These are phyloP conservation scores for Chironomus riparius DNA, from an alignment of 2,888 invertebrate genomes.

Conservation along the genomic window DNA sequence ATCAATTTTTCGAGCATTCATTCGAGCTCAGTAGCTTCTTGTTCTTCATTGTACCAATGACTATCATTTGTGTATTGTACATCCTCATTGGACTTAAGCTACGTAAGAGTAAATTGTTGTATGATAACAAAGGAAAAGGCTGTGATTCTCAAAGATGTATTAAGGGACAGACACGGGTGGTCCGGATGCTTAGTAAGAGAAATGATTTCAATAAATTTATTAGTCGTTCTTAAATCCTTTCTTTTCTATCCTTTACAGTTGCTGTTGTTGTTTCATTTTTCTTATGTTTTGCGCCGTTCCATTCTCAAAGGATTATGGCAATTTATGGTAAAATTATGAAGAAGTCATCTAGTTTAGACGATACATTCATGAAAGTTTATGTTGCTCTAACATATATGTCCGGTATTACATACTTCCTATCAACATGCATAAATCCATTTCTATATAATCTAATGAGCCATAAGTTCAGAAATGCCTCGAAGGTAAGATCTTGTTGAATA, in stretches of 20 bases:
- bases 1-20: slow-evolving; percentile 51
- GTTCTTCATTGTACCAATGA: slow-evolving; percentile 82
- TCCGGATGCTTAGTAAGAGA: slow-evolving; percentile 70
- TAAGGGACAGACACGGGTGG: slow-evolving; percentile 53
- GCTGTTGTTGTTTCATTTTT: slow-evolving; percentile 77
- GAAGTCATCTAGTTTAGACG: slow-evolving; percentile 40
- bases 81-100: slow-evolving; percentile 65
- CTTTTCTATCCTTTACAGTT: slow-evolving; percentile 47
- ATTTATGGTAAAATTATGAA: slow-evolving; percentile 51
- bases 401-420: slow-evolving; percentile 57
- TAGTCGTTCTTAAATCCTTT: not conserved
- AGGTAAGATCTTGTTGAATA: slow-evolving; percentile 41
- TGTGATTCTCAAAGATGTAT: slow-evolving; percentile 29
- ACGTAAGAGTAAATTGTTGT: slow-evolving; percentile 53
- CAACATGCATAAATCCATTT: slow-evolving; percentile 60
- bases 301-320: slow-evolving; percentile 78
- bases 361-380: slow-evolving; percentile 56
- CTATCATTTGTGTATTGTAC: slow-evolving; percentile 73
- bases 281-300: slow-evolving; percentile 87
- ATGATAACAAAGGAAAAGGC: slow-evolving; percentile 48
- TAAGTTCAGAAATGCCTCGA: slow-evolving; percentile 61
- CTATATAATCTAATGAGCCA: slow-evolving; percentile 63
- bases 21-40: slow-evolving; percentile 72
- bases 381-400: slow-evolving; percentile 54
- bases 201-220: not conserved